Percentiles rank a stretch among this genome's conserved stretches.
Conservation (phyloP, 2,113 vertebrate species). For the Collichthys lucidus region DNA sequence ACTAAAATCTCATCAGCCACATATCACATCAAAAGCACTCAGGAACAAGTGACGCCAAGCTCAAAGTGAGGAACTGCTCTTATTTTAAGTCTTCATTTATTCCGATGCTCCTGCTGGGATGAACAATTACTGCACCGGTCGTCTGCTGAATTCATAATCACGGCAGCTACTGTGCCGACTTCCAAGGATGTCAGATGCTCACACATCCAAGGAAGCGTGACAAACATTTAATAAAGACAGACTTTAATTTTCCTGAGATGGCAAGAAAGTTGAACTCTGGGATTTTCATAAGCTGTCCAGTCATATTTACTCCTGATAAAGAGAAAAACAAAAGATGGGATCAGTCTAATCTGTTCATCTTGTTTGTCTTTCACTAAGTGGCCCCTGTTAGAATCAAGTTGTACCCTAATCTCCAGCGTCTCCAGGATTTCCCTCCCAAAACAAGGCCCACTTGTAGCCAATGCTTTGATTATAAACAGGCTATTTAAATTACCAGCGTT, state of each 20-base stretch:
- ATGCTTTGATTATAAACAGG: constrained; percentile 47
- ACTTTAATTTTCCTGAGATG: neutral
- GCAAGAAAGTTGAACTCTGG: neutral
- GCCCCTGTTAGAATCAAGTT: constrained; percentile 19
- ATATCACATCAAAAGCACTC: constrained; percentile 28
- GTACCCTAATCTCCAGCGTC: constrained; percentile 1
- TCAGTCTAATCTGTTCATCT: constrained; percentile 6
- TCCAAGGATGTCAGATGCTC: neutral
- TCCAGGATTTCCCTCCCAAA: neutral
- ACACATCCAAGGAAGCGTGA: constrained; percentile 4
- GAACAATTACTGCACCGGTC: constrained; percentile 46
- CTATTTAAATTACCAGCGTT: constrained; percentile 44
- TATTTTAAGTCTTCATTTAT: constrained; percentile 53
- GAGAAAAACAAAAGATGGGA: neutral
- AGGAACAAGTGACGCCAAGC: constrained; percentile 18
- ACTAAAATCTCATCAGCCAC: constrained; percentile 42
- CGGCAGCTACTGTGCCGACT: neutral
- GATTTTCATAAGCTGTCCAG: neutral
- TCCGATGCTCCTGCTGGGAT: constrained; percentile 45
- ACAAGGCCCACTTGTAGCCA: constrained; percentile 16
- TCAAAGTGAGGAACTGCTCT: constrained; percentile 27
- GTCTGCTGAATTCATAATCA: constrained; percentile 51
- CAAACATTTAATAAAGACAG: neutral
- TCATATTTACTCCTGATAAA: neutral
- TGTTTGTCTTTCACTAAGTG: constrained; percentile 11